A percentile compares a stretch with the other conserved stretches of the same genome.
phyloP scores from a whole-genome alignment of 1,140 invertebrate species.

The Belonocnema kinseyi region DNA sequence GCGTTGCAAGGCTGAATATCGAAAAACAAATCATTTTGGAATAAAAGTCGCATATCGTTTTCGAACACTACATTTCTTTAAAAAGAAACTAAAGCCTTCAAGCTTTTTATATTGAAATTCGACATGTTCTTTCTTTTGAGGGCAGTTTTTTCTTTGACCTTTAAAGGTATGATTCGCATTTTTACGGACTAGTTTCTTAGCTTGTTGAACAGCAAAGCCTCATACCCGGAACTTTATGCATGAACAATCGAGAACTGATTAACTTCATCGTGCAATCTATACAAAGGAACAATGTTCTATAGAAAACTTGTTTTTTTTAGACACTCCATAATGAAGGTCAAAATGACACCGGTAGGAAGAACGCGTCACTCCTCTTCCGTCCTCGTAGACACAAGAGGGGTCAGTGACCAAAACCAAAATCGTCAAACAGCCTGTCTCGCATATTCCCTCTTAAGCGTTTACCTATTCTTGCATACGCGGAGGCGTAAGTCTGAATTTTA shows the following conservation, averaged over 20 bases:
- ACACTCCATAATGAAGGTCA: conserved; percentile 1
- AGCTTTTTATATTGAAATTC: too few species aligned
- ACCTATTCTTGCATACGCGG: conserved; percentile 39
- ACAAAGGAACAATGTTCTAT: neutral
- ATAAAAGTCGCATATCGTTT: too few species aligned
- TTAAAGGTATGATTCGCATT: neutral
- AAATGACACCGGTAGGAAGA: conserved; percentile 18
- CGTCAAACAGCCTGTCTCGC: neutral
- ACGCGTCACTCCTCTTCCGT: conserved; percentile 52
- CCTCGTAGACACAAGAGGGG: conserved; percentile 62
- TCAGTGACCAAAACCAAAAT: conserved; percentile 63
- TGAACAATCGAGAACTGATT: neutral
- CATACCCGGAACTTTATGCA: conserved; percentile 9
- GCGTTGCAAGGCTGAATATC: neutral
- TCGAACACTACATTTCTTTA: too few species aligned
- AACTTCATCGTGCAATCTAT: conserved; percentile 7
- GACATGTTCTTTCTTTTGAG: neutral
- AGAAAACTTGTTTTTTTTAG: neutral
- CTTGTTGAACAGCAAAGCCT: neutral
- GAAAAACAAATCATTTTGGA: neutral
- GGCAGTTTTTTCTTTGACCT: neutral
- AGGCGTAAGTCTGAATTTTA: conserved; percentile 9
- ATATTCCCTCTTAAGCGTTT: conserved; percentile 31
- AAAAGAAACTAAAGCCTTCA: too few species aligned
- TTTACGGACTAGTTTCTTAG: neutral